Conservation (phyloP, 2,797 vertebrate genomes). For the Helarctos malayanus region DNA sequence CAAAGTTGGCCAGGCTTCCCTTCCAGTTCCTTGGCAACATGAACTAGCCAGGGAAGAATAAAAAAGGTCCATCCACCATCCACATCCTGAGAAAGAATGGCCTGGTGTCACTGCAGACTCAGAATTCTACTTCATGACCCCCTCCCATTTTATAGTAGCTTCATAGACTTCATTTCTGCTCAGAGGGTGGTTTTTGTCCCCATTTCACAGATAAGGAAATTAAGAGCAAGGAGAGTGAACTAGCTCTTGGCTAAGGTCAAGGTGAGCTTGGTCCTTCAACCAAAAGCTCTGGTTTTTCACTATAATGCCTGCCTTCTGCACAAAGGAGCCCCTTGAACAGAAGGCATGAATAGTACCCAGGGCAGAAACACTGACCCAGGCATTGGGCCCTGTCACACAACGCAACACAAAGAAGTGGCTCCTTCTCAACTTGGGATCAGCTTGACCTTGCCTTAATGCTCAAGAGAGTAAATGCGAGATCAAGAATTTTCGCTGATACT, state of each 20-base stretch:
- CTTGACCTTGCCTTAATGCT: background rate
- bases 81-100: background rate
- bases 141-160: background rate
- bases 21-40: background rate
- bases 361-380: rapidly evolving
- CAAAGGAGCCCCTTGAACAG: background rate
- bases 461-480: background rate
- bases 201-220: background rate
- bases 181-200: background rate
- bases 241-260: background rate
- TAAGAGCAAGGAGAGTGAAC: background rate
- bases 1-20: background rate
- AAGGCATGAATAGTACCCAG: background rate
- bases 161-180: background rate
- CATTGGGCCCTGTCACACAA: background rate
- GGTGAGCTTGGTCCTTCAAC: background rate
- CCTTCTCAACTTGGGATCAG: background rate
- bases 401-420: background rate
- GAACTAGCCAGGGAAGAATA: background rate
- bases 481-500: background rate
- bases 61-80: background rate
- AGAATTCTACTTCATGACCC: background rate
- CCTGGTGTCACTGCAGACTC: background rate
- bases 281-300: background rate
- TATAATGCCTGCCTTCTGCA: background rate